Base-by-base conservation (phyloP, 2,797 vertebrate genomes). In the Falco biarmicus region DNA sequence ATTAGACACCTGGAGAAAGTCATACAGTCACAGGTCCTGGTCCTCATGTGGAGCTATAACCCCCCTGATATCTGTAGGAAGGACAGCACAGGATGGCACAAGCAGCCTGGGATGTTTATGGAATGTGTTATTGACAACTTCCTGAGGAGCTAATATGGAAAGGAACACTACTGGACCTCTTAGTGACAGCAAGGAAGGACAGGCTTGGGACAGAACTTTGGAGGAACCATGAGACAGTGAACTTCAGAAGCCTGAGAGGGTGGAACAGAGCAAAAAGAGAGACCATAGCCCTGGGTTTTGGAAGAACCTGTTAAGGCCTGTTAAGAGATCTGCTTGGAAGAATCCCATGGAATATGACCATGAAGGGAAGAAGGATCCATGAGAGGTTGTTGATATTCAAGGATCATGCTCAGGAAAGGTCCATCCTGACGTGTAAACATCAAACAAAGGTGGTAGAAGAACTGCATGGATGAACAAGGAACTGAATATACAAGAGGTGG, bases 11-110 rank as follows among this genome's bases (percentile, higher is more conserved):
- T 41, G n/a, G 10, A 51, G 15, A 19, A 75, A 77, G 11, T 13
- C 1, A 1, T 16, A 60, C 1, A 2, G 15, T 80, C 6, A 2
- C 11, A 48, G 13, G 11, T 3, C 5, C 8, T 2, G 1, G 10
- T 77, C 34, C 7, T 63, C 10, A n/a, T 3, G 2, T 24, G 20
- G 18, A 77, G 50, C 7, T 47, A 32, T 21, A 41, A 73, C 13
- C 10, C 50, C 17, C 3, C 4, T 47, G 15, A 8, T 54, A 76
- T 14, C 13, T 50, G 12, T 25, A 65, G 28, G 14, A 56, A 26
- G 26, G 7, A 26, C 17, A 74, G 7, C 28, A 9, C 5, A 65
- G 13, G 15, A 90, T 2, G 25, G 9, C 19, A 71, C 21, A 45
- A 71, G 71, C 7, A 75, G 48, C 39, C 24, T 18, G 60, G 12